Evolutionary conservation across 2,888 invertebrate species (phyloP).

Genomic region (Drosophila picticornis): DNA sequence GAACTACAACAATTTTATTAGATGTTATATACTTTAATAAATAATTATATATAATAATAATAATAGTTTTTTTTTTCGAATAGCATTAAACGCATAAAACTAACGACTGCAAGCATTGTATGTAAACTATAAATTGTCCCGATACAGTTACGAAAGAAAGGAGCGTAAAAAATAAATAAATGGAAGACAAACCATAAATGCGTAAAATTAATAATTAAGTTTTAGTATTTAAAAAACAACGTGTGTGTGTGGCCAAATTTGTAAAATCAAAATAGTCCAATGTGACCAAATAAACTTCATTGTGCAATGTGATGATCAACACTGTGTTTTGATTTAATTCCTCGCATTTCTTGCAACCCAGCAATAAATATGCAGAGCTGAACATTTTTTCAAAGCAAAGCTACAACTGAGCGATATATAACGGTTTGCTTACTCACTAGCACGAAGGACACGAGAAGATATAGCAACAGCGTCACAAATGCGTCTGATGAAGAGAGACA

Average conservation of each 20-base stretch:
- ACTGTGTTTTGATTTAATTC: too few species aligned
- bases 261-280: slow-evolving; percentile 26
- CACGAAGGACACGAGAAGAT: not conserved
- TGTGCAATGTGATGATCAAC: slow-evolving; percentile 34
- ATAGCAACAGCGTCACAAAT: not conserved
- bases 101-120: slow-evolving; percentile 72
- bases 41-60: slow-evolving; percentile 18
- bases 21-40: slow-evolving; percentile 35
- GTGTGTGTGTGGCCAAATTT: slow-evolving; percentile 38
- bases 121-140: slow-evolving; percentile 58
- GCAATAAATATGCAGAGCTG: not conserved
- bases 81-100: slow-evolving; percentile 50
- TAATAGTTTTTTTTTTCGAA: slow-evolving; percentile 35
- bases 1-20: slow-evolving; percentile 48
- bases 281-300: slow-evolving; percentile 44
- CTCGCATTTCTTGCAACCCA: not conserved
- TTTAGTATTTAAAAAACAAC: slow-evolving; percentile 35
- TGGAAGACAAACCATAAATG: slow-evolving; percentile 21
- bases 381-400: not conserved
- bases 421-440: not conserved
- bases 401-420: not conserved
- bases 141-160: slow-evolving; percentile 33
- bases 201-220: slow-evolving; percentile 34
- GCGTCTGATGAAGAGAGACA: not conserved
- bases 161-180: slow-evolving; percentile 10